A percentile compares a stretch with the other conserved stretches of the same genome.
phyloP scores from a whole-genome alignment of 2,113 vertebrate species.

The Oreochromis spilurus region DNA sequence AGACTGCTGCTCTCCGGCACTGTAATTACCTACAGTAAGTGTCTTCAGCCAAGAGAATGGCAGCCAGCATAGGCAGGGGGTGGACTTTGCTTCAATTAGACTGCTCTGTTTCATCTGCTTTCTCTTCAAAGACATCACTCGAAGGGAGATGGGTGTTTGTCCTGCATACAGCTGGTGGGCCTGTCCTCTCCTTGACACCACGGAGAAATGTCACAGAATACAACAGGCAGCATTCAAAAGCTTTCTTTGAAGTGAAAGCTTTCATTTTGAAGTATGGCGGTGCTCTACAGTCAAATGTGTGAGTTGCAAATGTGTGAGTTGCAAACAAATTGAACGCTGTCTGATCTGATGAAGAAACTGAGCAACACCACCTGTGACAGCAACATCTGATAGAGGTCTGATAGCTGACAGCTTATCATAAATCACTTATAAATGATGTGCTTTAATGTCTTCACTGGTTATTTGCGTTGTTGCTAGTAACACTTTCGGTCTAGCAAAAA shows the following conservation, averaged over 20 bases:
- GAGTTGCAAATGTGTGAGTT: conserved; percentile 24
- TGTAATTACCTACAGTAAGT: conserved; percentile 63
- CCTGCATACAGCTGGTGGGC: conserved; percentile 8
- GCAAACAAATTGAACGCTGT: conserved; percentile 17
- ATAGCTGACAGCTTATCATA: conserved; percentile 30
- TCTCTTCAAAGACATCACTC: conserved; percentile 13
- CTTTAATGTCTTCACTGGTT: conserved; percentile 6
- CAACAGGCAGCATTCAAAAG: conserved; percentile 8
- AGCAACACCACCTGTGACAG: not conserved
- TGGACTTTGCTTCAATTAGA: conserved; percentile 62
- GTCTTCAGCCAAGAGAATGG: conserved; percentile 53
- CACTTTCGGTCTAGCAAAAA: not conserved
- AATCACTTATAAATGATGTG: conserved; percentile 20
- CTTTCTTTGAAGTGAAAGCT: conserved; percentile 10
- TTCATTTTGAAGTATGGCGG: conserved; percentile 7
- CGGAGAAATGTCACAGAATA: not conserved
- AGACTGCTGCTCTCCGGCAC: conserved; percentile 41
- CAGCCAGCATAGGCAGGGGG: conserved; percentile 43
- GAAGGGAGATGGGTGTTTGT: conserved; percentile 15
- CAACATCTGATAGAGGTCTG: conserved; percentile 14
- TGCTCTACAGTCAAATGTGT: conserved; percentile 11
- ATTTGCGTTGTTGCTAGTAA: not conserved
- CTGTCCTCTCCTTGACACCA: conserved; percentile 22
- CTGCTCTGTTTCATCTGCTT: conserved; percentile 49
- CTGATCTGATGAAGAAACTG: conserved; percentile 10